Conservation (phyloP, 2,797 vertebrate species). For the Phataginus tricuspis region DNA sequence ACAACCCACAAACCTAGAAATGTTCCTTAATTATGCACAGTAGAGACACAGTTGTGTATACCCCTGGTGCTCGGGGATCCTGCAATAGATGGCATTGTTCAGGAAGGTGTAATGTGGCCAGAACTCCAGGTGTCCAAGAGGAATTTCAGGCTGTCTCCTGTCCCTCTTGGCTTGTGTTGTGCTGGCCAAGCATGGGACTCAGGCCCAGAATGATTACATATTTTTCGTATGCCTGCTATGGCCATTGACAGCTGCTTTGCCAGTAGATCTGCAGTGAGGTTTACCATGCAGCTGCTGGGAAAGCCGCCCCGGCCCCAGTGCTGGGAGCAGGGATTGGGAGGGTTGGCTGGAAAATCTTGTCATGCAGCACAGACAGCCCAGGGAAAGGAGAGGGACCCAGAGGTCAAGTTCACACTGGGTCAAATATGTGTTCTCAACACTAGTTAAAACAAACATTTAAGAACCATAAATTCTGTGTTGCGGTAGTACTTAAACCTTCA, state of each 20-base stretch:
- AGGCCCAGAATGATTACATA: background rate
- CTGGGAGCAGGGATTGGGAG: background rate
- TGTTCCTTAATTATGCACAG: background rate
- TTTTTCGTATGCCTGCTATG: constrained; percentile 59
- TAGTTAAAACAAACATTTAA: constrained; percentile 72
- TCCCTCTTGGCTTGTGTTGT: background rate
- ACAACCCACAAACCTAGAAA: background rate
- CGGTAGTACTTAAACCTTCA: background rate
- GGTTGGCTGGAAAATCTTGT: constrained; percentile 44
- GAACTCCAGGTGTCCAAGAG: background rate
- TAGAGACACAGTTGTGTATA: background rate
- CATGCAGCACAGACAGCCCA: background rate
- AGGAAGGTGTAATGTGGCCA: background rate
- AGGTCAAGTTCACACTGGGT: constrained; percentile 78
- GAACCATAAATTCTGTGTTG: constrained; percentile 66
- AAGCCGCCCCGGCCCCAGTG: background rate
- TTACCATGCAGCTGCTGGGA: constrained; percentile 46
- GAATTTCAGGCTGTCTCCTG: background rate
- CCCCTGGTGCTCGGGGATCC: background rate
- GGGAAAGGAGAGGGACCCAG: background rate
- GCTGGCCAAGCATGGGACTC: background rate
- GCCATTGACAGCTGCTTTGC: constrained; percentile 61
- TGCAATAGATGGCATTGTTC: background rate
- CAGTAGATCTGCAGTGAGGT: constrained; percentile 34
- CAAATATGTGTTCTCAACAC: constrained; percentile 76